Evolutionary conservation across 1,140 invertebrate species (phyloP).

Genomic region (Himalopsyche phryganea): DNA sequence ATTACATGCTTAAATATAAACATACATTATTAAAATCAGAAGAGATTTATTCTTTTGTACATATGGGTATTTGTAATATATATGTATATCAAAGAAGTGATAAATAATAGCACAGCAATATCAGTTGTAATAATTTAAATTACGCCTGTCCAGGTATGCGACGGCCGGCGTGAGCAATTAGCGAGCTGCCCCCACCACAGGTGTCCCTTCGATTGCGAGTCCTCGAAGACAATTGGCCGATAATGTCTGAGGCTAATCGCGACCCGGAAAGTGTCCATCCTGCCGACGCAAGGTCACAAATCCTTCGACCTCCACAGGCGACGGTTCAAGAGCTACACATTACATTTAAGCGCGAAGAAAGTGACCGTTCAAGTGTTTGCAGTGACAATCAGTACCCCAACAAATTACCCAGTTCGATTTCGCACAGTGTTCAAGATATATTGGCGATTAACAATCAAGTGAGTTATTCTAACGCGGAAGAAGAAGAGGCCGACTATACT

Average conservation of each 20-base stretch:
- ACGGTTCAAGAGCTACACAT: slow-evolving; percentile 3
- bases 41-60: too few relatives aligned
- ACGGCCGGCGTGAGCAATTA: slow-evolving; percentile 1
- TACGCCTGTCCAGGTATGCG: neutral
- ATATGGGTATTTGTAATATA: too few relatives aligned
- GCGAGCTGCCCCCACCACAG: neutral
- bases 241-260: slow-evolving; percentile 11
- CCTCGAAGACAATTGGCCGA: slow-evolving; percentile 10
- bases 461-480: slow-evolving; percentile 4
- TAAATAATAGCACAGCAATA: too few relatives aligned
- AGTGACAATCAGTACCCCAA: slow-evolving; percentile 14
- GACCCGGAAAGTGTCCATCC: neutral
- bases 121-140: too few relatives aligned
- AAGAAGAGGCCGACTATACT: slow-evolving; percentile 5
- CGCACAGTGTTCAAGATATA: slow-evolving; percentile 49
- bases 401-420: slow-evolving; percentile 31
- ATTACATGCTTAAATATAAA: too few relatives aligned
- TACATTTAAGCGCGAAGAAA: slow-evolving; percentile 10
- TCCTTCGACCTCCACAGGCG: neutral
- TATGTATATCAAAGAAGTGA: too few relatives aligned
- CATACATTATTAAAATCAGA: too few relatives aligned
- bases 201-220: slow-evolving; percentile 9
- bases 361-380: neutral
- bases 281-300: neutral
- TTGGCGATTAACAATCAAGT: slow-evolving; percentile 36